Conservation (phyloP, 2,113 vertebrate species). For the Cariama cristata region DNA sequence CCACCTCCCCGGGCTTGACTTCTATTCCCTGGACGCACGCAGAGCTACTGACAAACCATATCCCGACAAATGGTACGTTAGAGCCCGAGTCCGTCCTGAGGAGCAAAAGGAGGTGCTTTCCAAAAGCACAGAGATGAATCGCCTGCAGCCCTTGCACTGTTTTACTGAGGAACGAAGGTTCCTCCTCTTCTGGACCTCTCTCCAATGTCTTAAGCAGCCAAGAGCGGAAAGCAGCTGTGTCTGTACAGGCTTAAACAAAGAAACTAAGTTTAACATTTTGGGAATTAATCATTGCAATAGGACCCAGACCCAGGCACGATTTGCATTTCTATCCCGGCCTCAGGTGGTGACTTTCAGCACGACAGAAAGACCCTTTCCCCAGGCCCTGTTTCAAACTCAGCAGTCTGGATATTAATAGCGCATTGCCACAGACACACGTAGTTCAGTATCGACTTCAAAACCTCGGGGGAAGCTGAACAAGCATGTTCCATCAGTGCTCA, state of each 20-base stretch:
- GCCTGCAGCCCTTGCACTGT: fast-evolving
- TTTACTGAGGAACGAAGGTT: background rate
- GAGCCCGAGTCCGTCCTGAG: no score
- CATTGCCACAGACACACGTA: fast-evolving
- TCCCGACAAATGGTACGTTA: fast-evolving
- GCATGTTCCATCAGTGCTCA: background rate
- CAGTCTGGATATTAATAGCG: background rate
- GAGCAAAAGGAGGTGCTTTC: fast-evolving
- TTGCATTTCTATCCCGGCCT: background rate
- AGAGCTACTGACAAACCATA: no score
- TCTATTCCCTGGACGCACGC: background rate
- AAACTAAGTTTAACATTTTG: background rate
- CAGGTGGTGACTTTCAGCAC: background rate
- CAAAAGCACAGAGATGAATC: background rate
- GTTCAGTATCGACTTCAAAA: background rate
- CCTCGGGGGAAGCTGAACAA: background rate
- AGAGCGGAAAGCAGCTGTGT: background rate
- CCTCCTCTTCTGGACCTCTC: background rate
- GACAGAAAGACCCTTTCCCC: background rate
- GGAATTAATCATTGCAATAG: background rate
- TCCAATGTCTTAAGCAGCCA: background rate
- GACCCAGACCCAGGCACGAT: background rate
- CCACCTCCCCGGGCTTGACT: background rate
- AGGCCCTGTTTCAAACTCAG: background rate
- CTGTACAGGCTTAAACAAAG: background rate